Evolutionary conservation across 2,888 invertebrate genomes (phyloP), one percentile per base, ranked within the genome.

Genomic region (Andrena bucephala): DNA sequence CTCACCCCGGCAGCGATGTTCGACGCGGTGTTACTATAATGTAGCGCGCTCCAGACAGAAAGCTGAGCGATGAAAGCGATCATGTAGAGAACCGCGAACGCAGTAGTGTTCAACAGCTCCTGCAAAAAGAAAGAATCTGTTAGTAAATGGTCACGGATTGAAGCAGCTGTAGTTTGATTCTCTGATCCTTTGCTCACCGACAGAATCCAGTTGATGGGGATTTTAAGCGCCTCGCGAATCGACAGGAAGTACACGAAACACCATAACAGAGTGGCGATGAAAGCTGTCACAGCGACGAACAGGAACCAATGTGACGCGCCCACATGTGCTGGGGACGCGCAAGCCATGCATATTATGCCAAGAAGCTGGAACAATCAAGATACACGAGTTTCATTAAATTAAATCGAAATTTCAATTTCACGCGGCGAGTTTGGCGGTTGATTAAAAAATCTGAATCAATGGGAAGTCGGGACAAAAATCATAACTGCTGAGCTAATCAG

Each of bases 271-370:
- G 97, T 97, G 67, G 96, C 95, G 91, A 98, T 97, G 94, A 98
- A 98, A 85, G 97, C 96, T 84, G 96, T 95, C 82, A 97, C 97
- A 24, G 96, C 97, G 70, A 98, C 98, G 93, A 98, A 97, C 79
- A 98, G 95, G 95, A 98, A 98, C 96, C 97, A 98, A 87, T 97
- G 96, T 13, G 97, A 96, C 67, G 96, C 96, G 27, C 94, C 91
- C 60, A 94, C 85, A 87, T 93, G 94, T 0, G 96, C 96, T 6
- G 98, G 97, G 2, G 98, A 96, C 2, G 96, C 97, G 85, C 97
- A 95, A 16, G 97, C 95, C 97, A 98, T 97, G 91, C 98, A 98
- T 90, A 98, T 95, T 83, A 98, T 97, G 82, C 98, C 98, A 84
- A 98, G 92, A 68, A 97, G 89, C 98, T 98, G 96, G 63, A 96